Conservation (phyloP, 2,888 invertebrate genomes). For the Polymixis flavicincta region DNA sequence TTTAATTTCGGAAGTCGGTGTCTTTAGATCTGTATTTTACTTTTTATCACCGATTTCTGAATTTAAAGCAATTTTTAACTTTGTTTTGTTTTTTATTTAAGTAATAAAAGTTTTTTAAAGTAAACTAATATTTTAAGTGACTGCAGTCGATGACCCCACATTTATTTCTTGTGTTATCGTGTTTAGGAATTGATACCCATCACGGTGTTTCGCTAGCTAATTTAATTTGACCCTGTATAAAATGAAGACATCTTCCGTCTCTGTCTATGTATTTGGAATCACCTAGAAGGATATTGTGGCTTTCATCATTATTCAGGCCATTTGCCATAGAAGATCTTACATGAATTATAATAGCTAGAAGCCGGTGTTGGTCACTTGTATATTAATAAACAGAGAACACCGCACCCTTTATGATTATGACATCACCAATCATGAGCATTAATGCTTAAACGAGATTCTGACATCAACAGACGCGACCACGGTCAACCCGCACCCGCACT, state of each 20-base stretch:
- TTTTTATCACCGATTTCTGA: too few species aligned
- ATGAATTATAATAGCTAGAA: conserved; percentile 3
- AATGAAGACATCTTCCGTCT: not conserved
- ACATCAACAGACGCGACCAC: conserved; percentile 24
- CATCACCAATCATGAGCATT: conserved; percentile 49
- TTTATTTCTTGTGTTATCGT: too few species aligned
- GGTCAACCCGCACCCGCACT: not conserved
- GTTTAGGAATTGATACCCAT: too few species aligned
- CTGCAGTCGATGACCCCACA: too few species aligned
- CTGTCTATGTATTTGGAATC: not conserved
- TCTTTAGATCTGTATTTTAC: too few species aligned
- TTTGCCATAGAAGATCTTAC: not conserved
- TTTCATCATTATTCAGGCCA: conserved; percentile 4
- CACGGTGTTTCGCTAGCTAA: too few species aligned
- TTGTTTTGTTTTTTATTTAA: too few species aligned
- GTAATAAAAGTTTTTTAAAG: too few species aligned
- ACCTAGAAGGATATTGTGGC: not conserved
- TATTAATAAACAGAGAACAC: conserved; percentile 44
- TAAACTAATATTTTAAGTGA: not conserved
- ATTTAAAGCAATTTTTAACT: too few species aligned
- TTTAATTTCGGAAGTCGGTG: too few species aligned
- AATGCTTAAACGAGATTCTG: conserved; percentile 33
- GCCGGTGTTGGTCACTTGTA: conserved; percentile 20
- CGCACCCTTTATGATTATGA: conserved; percentile 35
- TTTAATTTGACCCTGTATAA: too few species aligned